phyloP scores from a whole-genome alignment of 2,888 invertebrate genomes.

The Cerastoderma edule region DNA sequence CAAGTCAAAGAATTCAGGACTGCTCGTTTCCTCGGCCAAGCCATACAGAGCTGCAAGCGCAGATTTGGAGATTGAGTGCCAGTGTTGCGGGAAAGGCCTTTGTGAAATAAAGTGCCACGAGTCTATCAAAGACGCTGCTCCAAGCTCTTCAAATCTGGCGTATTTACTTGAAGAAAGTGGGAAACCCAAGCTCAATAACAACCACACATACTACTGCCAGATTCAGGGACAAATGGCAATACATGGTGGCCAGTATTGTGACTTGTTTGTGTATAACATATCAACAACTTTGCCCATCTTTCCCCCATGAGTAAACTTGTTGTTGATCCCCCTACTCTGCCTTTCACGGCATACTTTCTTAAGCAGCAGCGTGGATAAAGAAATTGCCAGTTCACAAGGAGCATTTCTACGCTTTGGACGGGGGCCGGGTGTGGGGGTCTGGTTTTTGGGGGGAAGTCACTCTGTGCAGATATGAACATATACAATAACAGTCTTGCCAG shows the following conservation, averaged over 20 bases:
- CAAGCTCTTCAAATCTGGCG: conserved; percentile 3
- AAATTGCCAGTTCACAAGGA: no score
- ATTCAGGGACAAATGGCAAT: conserved; percentile 29
- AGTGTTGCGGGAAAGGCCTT: conserved; percentile 34
- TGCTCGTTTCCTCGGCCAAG: background rate
- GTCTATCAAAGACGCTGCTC: conserved; percentile 18
- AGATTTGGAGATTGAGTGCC: conserved; percentile 34
- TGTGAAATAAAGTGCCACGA: conserved; percentile 40
- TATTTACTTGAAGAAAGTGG: conserved; percentile 6
- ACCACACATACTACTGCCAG: conserved; percentile 27
- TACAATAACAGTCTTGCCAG: no score
- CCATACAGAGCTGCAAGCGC: conserved; percentile 39
- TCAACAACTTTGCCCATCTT: no score
- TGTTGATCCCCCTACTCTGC: no score
- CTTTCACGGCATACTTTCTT: no score
- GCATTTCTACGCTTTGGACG: no score
- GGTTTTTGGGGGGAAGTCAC: no score
- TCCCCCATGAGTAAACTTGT: no score
- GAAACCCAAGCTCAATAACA: background rate
- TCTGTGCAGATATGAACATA: no score
- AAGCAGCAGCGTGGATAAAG: no score
- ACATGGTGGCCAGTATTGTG: conserved; percentile 7
- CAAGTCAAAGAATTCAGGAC: conserved; percentile 20
- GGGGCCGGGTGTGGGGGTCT: no score
- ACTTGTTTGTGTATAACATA: no score